Percentiles rank a stretch among this genome's conserved stretches.
Conservation (phyloP, 2,888 invertebrate genomes). For the Tetramorium bicarinatum region DNA sequence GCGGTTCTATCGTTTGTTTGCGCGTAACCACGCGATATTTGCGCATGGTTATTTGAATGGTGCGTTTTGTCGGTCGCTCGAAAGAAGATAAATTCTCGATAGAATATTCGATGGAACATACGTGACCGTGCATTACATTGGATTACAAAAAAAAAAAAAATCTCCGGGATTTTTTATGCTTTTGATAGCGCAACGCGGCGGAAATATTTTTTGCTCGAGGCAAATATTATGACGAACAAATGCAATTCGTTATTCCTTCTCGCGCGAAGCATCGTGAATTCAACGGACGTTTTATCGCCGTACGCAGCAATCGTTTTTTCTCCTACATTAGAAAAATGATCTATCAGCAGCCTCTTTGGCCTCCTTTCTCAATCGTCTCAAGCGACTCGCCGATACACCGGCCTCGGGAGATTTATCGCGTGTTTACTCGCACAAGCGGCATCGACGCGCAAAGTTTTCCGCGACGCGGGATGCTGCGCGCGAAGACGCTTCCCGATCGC, state of each 20-base stretch:
- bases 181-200: conserved; percentile 17
- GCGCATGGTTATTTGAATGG: conserved; percentile 39
- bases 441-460: conserved; percentile 26
- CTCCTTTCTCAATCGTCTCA: background rate
- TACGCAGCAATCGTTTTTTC: background rate
- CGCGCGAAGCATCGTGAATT: conserved; percentile 3
- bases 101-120: conserved; percentile 36
- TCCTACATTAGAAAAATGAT: background rate
- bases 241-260: conserved; percentile 43
- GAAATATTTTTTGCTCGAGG: conserved; percentile 30
- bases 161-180: conserved; percentile 25
- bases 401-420: conserved; percentile 32
- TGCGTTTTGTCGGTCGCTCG: background rate
- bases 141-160: conserved; percentile 45
- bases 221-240: conserved; percentile 51
- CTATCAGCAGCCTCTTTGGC: background rate
- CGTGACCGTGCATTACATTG: conserved; percentile 49
- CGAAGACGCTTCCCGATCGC: conserved; percentile 17
- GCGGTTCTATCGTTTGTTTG: conserved; percentile 19
- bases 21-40: conserved; percentile 28
- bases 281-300: conserved; percentile 17
- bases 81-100: conserved; percentile 46
- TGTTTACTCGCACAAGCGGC: conserved; percentile 36
- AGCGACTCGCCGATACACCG: conserved; percentile 15
- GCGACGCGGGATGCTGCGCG: background rate